phyloP scores from a whole-genome alignment of 2,797 vertebrate genomes.

The Peromyscus attwateri region DNA sequence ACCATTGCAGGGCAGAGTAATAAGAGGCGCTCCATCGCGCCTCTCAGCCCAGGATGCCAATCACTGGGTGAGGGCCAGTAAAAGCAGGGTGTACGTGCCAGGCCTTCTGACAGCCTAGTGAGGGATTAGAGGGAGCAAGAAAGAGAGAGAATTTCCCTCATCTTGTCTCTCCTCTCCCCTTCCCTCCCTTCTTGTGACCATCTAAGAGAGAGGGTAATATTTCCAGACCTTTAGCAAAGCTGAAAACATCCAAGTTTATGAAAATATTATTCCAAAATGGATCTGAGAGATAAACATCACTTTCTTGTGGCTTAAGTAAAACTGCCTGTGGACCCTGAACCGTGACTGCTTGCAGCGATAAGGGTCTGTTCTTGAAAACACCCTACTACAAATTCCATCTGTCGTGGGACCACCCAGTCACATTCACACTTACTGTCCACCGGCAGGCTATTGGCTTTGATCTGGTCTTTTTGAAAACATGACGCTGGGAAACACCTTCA shows the following conservation, averaged over 20 bases:
- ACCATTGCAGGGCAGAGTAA: neutral
- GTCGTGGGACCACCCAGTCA: conserved; percentile 41
- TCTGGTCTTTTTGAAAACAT: conserved; percentile 66
- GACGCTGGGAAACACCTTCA: conserved; percentile 7
- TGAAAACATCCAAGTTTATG: conserved; percentile 30
- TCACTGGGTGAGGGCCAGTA: neutral
- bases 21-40: neutral
- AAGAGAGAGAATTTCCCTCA: neutral
- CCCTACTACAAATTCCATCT: conserved; percentile 32
- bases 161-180: neutral
- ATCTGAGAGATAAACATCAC: conserved; percentile 65
- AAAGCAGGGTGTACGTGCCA: neutral
- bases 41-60: neutral
- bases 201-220: neutral
- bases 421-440: conserved; percentile 18
- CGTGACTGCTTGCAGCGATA: neutral
- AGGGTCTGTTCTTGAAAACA: conserved; percentile 51
- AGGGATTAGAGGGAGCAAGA: neutral
- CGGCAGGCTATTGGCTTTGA: conserved; percentile 48
- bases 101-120: conserved; percentile 34
- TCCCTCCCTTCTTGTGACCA: neutral
- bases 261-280: conserved; percentile 64
- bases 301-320: conserved; percentile 56
- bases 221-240: conserved; percentile 58
- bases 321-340: neutral